phyloP scores from a whole-genome alignment of 1,140 invertebrate species.

The Cephus cinctus region DNA sequence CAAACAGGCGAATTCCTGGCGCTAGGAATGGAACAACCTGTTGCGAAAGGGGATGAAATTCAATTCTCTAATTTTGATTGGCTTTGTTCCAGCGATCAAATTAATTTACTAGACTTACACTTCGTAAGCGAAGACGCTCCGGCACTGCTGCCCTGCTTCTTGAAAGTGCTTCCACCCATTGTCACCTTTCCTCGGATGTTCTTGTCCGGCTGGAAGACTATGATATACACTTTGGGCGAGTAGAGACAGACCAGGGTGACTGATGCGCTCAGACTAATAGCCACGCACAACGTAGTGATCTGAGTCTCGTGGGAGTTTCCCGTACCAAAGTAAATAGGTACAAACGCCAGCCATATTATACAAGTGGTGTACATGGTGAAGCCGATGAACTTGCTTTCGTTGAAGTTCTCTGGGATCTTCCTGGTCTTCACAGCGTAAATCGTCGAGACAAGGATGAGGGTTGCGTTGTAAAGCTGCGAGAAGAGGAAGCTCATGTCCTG shows the following conservation, averaged over 20 bases:
- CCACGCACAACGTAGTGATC: conserved; percentile 71
- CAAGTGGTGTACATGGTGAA: conserved; percentile 81
- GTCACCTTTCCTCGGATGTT: conserved; percentile 51
- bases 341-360: conserved; percentile 75
- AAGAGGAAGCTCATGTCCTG: conserved; percentile 67
- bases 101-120: conserved; percentile 36
- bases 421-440: conserved; percentile 75
- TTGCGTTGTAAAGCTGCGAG: conserved; percentile 72
- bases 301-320: conserved; percentile 69
- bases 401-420: conserved; percentile 77
- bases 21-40: not conserved
- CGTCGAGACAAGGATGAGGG: conserved; percentile 72
- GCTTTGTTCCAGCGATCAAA: conserved; percentile 1
- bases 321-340: conserved; percentile 73
- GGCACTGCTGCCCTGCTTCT: conserved; percentile 46
- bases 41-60: not conserved
- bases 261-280: conserved; percentile 70
- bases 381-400: conserved; percentile 71
- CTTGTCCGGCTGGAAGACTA: conserved; percentile 72
- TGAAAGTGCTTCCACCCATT: conserved; percentile 41
- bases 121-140: conserved; percentile 46
- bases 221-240: conserved; percentile 73
- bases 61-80: conserved; percentile 7
- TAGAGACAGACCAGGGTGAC: conserved; percentile 73
- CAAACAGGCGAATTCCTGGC: not conserved